Evolutionary conservation across 2,888 invertebrate species (phyloP).

Genomic region (Chrysolina haemoptera): DNA sequence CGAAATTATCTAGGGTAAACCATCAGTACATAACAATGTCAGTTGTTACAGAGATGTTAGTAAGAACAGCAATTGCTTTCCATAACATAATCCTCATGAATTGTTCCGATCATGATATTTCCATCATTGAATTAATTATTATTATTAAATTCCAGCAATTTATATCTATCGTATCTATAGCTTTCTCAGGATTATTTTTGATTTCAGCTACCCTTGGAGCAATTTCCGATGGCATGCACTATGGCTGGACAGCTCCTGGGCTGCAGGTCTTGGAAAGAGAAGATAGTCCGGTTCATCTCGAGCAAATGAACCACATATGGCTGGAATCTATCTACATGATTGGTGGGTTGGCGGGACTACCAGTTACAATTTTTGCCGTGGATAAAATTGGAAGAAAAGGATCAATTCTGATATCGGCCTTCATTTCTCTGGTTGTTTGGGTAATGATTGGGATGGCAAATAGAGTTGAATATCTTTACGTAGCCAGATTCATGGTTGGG

Average conservation of each 20-base stretch:
- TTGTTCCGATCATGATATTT: too few species aligned
- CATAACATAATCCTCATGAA: too few species aligned
- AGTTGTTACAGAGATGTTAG: too few species aligned
- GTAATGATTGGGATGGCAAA: slow-evolving; percentile 64
- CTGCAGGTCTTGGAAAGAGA: slow-evolving; percentile 61
- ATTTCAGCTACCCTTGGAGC: slow-evolving; percentile 66
- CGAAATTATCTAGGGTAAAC: too few species aligned
- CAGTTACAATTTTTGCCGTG: slow-evolving; percentile 64
- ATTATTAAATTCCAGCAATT: too few species aligned
- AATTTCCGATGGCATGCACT: slow-evolving; percentile 69
- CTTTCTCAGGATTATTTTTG: not conserved
- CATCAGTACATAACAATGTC: too few species aligned
- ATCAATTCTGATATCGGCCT: slow-evolving; percentile 65
- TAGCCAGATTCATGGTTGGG: slow-evolving; percentile 66
- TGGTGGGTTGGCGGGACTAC: slow-evolving; percentile 64
- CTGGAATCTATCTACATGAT: slow-evolving; percentile 62
- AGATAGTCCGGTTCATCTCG: slow-evolving; percentile 62
- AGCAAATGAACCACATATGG: slow-evolving; percentile 59
- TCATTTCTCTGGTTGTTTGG: slow-evolving; percentile 65
- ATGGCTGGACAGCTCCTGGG: slow-evolving; percentile 68
- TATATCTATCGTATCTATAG: too few species aligned
- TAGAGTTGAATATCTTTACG: slow-evolving; percentile 62
- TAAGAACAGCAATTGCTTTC: too few species aligned
- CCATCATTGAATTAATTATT: too few species aligned
- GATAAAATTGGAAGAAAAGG: slow-evolving; percentile 64